Evolutionary conservation across 2,113 vertebrate genomes (phyloP), one percentile per base, ranked within the genome.

Genomic region (Trinectes maculatus): DNA sequence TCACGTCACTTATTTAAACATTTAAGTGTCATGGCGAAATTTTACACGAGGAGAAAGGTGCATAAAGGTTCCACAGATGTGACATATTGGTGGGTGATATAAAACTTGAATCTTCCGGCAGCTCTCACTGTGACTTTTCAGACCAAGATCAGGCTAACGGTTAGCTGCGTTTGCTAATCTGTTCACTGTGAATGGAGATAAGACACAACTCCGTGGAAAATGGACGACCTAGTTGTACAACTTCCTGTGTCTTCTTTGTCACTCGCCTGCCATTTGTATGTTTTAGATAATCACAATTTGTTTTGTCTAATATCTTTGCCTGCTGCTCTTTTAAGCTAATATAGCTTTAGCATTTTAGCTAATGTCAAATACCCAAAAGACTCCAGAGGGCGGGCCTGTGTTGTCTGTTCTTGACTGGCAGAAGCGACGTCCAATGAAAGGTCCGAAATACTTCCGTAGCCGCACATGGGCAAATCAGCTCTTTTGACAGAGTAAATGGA

Each of bases 341-440:
- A 25, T 55, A 74, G 71, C 71, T 3, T 87, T 85, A 87, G 85
- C 83, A 75, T 52, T 1, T 43, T 82, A 82, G 75, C 83, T 3
- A 33, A 78, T 85, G 75, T 80, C 78, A 80, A 55, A 68, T 44
- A 52, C 24, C 11, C 28, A 19, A 51, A 25, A n/a, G 16, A 47
- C 24, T 47, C 1, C 2, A 9, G 21, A 25, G 51, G 79, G 80
- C 40, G 71, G 74, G 59, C 1, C 37, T 26, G 8, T 24, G 5
- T 16, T 3, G 1, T 1, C 1, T 0, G 43, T 1, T 7, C 28
- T 19, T 31, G 9, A 64, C 5, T 63, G 88, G 72, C 73, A 70
- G 68, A 22, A 7, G 1, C 3, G 3, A 0, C 18, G 19, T 0
- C 83, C 66, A 85, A 80, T 83, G 25, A 40, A 1, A 58, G n/a